Percentiles rank a stretch among this genome's conserved stretches.
These are phyloP conservation scores for Anadara kagoshimensis DNA, from an alignment of 1,140 invertebrate species.

Conservation along the genomic window DNA sequence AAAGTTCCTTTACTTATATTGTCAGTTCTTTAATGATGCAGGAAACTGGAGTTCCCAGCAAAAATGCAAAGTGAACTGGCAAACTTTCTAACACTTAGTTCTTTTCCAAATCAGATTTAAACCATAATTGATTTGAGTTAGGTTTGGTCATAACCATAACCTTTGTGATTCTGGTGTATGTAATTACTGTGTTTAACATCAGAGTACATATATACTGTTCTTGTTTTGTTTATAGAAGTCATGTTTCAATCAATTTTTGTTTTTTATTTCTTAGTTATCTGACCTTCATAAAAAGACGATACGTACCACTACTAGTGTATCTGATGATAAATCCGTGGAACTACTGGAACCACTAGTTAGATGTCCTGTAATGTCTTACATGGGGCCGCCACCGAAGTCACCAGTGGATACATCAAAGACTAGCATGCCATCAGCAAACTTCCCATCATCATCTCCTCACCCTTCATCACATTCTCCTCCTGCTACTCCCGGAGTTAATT, in stretches of 20 bases:
- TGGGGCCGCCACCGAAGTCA: neutral
- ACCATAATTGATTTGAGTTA: too few relatives aligned
- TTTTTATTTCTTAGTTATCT: constrained; percentile 57
- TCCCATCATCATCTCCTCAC: neutral
- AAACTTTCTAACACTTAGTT: too few relatives aligned
- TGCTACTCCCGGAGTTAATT: neutral
- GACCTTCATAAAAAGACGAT: constrained; percentile 64
- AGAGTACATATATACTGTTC: neutral
- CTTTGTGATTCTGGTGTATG: too few relatives aligned
- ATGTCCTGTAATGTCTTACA: constrained; percentile 52
- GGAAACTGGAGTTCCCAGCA: too few relatives aligned
- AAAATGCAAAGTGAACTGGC: too few relatives aligned
- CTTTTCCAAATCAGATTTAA: too few relatives aligned
- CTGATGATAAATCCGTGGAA: neutral
- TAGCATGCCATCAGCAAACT: neutral
- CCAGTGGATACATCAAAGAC: neutral
- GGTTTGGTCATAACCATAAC: too few relatives aligned
- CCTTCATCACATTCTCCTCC: neutral
- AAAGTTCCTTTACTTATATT: too few relatives aligned
- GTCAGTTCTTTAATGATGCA: too few relatives aligned
- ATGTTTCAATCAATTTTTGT: neutral
- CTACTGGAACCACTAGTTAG: constrained; percentile 52
- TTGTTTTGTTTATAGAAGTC: neutral
- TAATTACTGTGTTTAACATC: too few relatives aligned
- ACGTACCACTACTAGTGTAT: constrained; percentile 19